Percentiles rank a stretch among this genome's conserved stretches.
phyloP scores from a whole-genome alignment of 2,797 vertebrate genomes.

The Sebastes taczanowskii region DNA sequence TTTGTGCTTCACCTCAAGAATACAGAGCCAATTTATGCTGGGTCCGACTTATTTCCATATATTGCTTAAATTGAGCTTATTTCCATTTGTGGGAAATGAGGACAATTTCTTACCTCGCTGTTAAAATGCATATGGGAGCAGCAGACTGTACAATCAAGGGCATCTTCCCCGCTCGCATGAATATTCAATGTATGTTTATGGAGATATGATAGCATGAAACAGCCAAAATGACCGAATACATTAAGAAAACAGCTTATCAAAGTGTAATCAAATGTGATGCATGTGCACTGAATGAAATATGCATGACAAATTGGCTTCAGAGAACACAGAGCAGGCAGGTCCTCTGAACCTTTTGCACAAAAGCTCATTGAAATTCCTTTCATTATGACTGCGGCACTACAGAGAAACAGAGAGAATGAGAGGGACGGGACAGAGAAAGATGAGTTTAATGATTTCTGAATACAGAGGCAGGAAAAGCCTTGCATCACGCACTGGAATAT shows the following conservation, averaged over 20 bases:
- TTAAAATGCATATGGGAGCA: constrained; percentile 25
- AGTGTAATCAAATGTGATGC: constrained; percentile 73
- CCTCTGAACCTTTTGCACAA: constrained; percentile 69
- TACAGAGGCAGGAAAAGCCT: constrained; percentile 43
- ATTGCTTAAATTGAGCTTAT: constrained; percentile 24
- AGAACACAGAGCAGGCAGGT: constrained; percentile 68
- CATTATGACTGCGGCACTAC: constrained; percentile 57
- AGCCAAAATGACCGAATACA: constrained; percentile 52
- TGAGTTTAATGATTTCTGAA: constrained; percentile 63
- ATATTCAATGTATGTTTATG: constrained; percentile 62
- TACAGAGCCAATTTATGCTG: constrained; percentile 39
- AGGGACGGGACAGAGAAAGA: constrained; percentile 38
- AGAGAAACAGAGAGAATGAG: constrained; percentile 45
- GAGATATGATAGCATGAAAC: constrained; percentile 52
- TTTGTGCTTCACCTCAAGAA: constrained; percentile 57
- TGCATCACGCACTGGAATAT: constrained; percentile 43
- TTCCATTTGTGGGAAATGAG: constrained; percentile 35
- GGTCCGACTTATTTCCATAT: constrained; percentile 33
- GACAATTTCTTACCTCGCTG: constrained; percentile 37
- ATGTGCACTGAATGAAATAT: constrained; percentile 69
- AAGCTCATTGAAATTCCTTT: constrained; percentile 79
- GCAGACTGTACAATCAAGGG: constrained; percentile 8
- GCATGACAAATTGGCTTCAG: constrained; percentile 78
- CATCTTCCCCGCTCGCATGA: constrained; percentile 34
- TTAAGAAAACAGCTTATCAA: constrained; percentile 61